Percentiles rank a stretch among this genome's conserved stretches.
phyloP scores from a whole-genome alignment of 1,140 invertebrate genomes.

The Nasonia vitripennis region DNA sequence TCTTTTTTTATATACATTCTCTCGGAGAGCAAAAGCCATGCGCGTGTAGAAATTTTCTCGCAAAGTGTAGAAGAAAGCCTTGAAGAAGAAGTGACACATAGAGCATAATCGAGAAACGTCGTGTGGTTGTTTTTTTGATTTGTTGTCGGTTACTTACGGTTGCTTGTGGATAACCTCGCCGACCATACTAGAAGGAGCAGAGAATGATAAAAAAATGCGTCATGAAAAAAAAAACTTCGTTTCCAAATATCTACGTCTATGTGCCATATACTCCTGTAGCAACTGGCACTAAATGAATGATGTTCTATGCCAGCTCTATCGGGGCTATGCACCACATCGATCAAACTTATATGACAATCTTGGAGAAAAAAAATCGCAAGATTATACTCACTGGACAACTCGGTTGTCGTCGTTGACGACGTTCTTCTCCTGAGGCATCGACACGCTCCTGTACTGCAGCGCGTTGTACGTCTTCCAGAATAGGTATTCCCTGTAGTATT shows the following conservation, averaged over 20 bases:
- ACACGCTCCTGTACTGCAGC: slow-evolving; percentile 81
- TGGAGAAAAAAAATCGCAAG: slow-evolving; percentile 54
- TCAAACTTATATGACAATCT: too few species aligned
- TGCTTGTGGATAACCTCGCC: slow-evolving; percentile 84
- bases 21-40: neutral
- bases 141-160: slow-evolving; percentile 78
- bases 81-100: neutral
- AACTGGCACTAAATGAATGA: too few species aligned
- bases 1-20: neutral
- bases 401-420: slow-evolving; percentile 80
- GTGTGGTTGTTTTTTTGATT: neutral
- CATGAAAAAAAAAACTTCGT: slow-evolving; percentile 30
- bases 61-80: neutral
- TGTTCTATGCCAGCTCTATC: too few species aligned
- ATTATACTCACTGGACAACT: slow-evolving; percentile 82
- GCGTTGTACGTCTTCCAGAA: slow-evolving; percentile 89
- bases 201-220: slow-evolving; percentile 57
- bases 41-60: neutral
- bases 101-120: neutral
- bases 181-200: slow-evolving; percentile 76
- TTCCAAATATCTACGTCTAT: neutral
- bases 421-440: slow-evolving; percentile 81
- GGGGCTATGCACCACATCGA: too few species aligned
- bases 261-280: neutral
- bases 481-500: slow-evolving; percentile 91